These are phyloP conservation scores for Glareola pratincola DNA, from an alignment of 2,113 vertebrate genomes.

Conservation along the genomic window DNA sequence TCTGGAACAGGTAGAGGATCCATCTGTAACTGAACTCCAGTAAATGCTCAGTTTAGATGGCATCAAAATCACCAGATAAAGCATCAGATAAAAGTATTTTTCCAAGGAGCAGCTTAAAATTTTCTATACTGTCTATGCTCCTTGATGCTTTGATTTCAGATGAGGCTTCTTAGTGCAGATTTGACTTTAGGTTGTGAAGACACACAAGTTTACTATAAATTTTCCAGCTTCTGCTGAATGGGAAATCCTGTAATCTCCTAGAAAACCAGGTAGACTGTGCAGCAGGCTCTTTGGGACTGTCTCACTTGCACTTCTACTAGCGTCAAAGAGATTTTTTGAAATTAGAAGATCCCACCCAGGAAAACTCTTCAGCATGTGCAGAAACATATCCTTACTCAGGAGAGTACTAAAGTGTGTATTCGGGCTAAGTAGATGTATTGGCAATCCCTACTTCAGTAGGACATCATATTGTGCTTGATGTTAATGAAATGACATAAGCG, in stretches of 20 bases:
- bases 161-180: background rate
- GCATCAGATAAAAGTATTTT: background rate
- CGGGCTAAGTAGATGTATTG: background rate
- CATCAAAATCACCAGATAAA: background rate
- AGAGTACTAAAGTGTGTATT: background rate
- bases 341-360: background rate
- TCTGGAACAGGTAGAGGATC: background rate
- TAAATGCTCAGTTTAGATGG: background rate
- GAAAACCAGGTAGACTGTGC: background rate
- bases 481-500: background rate
- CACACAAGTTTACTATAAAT: background rate
- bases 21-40: background rate
- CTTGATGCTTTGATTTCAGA: background rate
- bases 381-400: background rate
- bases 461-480: background rate
- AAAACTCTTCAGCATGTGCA: background rate
- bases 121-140: background rate
- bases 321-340: background rate
- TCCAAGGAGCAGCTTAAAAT: background rate
- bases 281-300: background rate
- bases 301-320: background rate
- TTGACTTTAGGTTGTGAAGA: background rate
- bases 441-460: background rate
- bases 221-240: background rate
- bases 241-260: background rate